These are phyloP conservation scores for Benthosema pterotum DNA, from an alignment of 2,797 vertebrate species.

Conservation along the genomic window DNA sequence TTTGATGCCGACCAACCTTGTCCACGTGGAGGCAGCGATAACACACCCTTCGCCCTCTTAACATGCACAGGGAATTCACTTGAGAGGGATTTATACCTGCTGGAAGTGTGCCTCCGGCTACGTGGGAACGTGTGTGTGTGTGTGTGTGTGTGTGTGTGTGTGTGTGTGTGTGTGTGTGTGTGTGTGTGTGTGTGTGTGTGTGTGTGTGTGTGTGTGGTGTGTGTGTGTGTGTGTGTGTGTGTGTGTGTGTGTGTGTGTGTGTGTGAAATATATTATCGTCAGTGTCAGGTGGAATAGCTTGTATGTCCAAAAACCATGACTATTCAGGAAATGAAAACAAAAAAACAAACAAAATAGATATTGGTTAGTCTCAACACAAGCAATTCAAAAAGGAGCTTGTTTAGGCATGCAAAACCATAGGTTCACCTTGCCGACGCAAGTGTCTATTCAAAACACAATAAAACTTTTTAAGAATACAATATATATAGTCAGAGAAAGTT, in stretches of 20 bases:
- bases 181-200: neutral
- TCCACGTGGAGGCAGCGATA: constrained; percentile 54
- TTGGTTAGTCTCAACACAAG: too few relatives aligned
- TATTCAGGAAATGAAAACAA: neutral
- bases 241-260: constrained; percentile 13
- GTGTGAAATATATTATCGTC: constrained; percentile 11
- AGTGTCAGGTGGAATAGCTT: neutral
- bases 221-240: constrained; percentile 7
- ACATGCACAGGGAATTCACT: constrained; percentile 52
- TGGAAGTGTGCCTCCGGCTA: constrained; percentile 27
- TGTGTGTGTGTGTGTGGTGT: constrained; percentile 28
- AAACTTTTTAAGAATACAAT: too few relatives aligned
- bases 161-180: constrained; percentile 10
- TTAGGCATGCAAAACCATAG: too few relatives aligned
- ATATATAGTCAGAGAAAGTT: too few relatives aligned
- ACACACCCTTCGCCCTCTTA: constrained; percentile 35
- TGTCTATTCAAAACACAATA: too few relatives aligned
- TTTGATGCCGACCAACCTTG: constrained; percentile 53
- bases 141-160: constrained; percentile 30
- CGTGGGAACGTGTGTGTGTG: neutral
- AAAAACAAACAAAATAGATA: too few relatives aligned
- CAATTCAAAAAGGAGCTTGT: too few relatives aligned
- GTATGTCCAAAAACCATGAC: neutral
- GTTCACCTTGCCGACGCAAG: too few relatives aligned
- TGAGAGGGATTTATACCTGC: constrained; percentile 58